phyloP scores from a whole-genome alignment of 2,888 invertebrate genomes.

The Cryptocheilus praepositus region DNA sequence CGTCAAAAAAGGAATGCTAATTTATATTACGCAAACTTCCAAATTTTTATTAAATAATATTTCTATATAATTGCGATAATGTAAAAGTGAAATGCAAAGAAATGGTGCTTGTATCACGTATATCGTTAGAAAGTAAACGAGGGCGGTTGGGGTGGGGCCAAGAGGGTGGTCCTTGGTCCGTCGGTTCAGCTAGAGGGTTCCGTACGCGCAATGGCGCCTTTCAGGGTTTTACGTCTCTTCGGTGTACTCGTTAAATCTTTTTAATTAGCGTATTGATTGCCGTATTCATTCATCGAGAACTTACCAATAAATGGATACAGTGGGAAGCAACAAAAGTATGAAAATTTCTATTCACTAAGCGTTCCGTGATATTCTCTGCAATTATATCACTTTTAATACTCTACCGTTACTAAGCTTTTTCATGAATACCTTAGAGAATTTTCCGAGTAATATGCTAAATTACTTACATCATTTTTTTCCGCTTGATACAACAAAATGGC shows the following conservation, averaged over 20 bases:
- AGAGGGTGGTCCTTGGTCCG: constrained; percentile 44
- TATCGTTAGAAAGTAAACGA: constrained; percentile 26
- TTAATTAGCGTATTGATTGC: constrained; percentile 21
- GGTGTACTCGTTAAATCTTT: constrained; percentile 24
- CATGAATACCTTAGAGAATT: too few species aligned
- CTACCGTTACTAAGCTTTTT: not conserved
- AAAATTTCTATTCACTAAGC: too few species aligned
- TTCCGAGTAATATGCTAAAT: not conserved
- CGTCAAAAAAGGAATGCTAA: too few species aligned
- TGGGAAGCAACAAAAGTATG: too few species aligned
- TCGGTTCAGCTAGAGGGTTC: constrained; percentile 40
- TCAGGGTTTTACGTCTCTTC: constrained; percentile 21
- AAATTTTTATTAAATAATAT: too few species aligned
- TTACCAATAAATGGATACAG: not conserved
- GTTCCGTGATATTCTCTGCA: too few species aligned
- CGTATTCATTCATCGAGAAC: not conserved
- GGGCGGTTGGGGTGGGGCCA: constrained; percentile 44
- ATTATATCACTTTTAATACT: too few species aligned
- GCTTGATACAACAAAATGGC: too few species aligned
- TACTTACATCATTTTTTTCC: too few species aligned
- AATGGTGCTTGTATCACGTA: constrained; percentile 27
- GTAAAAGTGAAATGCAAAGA: not conserved
- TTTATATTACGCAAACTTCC: too few species aligned
- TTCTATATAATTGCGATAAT: too few species aligned
- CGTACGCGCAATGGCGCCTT: constrained; percentile 48